Percentiles rank a stretch among this genome's conserved stretches.
These are phyloP conservation scores for Thunnus thynnus DNA, from an alignment of 2,113 vertebrate species.

Conservation along the genomic window DNA sequence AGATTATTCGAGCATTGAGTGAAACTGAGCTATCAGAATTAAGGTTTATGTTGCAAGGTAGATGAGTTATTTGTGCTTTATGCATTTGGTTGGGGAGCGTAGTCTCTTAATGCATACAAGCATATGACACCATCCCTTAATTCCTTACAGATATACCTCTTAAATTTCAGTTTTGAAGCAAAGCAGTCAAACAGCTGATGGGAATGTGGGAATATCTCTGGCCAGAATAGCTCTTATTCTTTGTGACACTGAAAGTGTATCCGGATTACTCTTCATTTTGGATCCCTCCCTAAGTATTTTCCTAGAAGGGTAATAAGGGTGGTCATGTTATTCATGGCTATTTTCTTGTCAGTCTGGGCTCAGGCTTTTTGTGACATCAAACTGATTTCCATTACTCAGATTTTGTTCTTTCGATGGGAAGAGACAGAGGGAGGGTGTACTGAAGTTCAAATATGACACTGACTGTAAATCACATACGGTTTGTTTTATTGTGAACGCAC, in stretches of 20 bases:
- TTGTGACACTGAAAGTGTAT: slow-evolving; percentile 77
- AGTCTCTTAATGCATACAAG: slow-evolving; percentile 30
- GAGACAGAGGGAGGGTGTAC: slow-evolving; percentile 66
- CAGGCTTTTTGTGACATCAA: slow-evolving; percentile 72
- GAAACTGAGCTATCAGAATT: slow-evolving; percentile 26
- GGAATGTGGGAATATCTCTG: slow-evolving; percentile 52
- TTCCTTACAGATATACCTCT: slow-evolving; percentile 64
- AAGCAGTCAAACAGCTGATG: slow-evolving; percentile 65
- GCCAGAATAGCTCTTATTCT: slow-evolving; percentile 72
- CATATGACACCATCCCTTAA: slow-evolving; percentile 56
- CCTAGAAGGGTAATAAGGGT: slow-evolving; percentile 75
- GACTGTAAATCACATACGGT: slow-evolving; percentile 56
- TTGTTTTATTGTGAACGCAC: slow-evolving; percentile 55
- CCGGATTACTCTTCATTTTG: slow-evolving; percentile 76
- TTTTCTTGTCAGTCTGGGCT: slow-evolving; percentile 83
- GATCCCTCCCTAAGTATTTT: slow-evolving; percentile 79
- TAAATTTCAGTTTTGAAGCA: slow-evolving; percentile 42
- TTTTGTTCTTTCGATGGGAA: slow-evolving; percentile 57
- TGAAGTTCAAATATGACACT: slow-evolving; percentile 69
- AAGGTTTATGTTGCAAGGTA: slow-evolving; percentile 28
- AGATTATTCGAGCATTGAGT: slow-evolving; percentile 17
- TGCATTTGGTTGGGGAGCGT: neutral
- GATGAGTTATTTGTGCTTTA: slow-evolving; percentile 26
- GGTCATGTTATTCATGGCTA: slow-evolving; percentile 82
- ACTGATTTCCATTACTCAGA: slow-evolving; percentile 76